Base-by-base conservation (phyloP, 2,888 invertebrate genomes). In the Drosophila greeni region DNA sequence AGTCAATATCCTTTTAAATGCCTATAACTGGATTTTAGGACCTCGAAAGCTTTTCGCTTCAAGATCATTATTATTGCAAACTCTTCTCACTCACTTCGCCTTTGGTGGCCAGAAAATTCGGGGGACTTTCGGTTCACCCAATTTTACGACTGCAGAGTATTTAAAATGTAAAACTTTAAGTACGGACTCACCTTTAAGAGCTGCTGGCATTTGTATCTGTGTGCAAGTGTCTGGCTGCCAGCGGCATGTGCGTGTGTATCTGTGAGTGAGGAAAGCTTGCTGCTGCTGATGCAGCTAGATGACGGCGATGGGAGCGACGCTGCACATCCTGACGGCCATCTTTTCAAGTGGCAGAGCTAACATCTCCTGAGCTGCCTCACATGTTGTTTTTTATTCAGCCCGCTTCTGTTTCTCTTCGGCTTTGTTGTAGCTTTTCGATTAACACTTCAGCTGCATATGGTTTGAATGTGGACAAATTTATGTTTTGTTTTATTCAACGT, bases 291-390 rank as follows among this genome's bases (percentile, higher is more conserved):
- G 67, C 68, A 61, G 49, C 61, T 67, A 66, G 49, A 61, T 66
- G 60, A 60, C 47, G 56, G 34, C 49, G 66, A 64, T 78, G 68
- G 49, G 61, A 64, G 57, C 62, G 70, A 36, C 43, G 73, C 60
- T 71, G 64, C 72, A 70, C 77, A 77, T 79, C 78, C 78, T 79
- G 82, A 77, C 82, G 82, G 80, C 78, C 78, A 79, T 82, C 72
- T 82, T 79, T 73, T 67, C 49, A 54, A 74, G 74, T 40, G 67
- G 65, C 69, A 55, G 59, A 61, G 61, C 52, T 59, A 58, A 42
- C 62, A 72, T 70, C 54, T 40, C 16, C 16, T 51, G 39, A 52
- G 61, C 67, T 51, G 52, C 59, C 59, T 79, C 72, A 75, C 82
- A 79, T 79, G 34, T 70, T 82, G 54, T 56, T 47, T 18, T 45